phyloP scores from a whole-genome alignment of 2,797 vertebrate genomes.

The Naso thynnoides region DNA sequence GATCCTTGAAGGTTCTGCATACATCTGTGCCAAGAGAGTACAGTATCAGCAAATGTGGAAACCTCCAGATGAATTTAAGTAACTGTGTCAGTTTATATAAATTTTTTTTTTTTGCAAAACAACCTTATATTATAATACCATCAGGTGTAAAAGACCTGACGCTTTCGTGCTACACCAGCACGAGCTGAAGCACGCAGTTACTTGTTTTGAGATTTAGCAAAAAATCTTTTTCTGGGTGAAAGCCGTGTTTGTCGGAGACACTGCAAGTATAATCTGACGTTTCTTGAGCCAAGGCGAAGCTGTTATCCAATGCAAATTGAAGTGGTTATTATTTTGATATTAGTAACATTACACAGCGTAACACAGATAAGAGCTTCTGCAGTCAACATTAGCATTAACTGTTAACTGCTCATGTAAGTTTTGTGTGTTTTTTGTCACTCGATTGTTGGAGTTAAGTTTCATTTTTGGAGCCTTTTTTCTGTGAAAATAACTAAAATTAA shows the following conservation, averaged over 20 bases:
- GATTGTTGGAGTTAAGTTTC: too few species aligned
- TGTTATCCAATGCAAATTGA: too few species aligned
- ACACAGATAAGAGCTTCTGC: background rate
- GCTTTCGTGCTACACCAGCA: background rate
- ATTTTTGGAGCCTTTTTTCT: background rate
- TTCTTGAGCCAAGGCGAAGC: background rate
- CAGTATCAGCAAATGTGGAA: background rate
- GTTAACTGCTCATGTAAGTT: too few species aligned
- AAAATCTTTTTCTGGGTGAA: background rate
- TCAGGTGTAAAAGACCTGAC: background rate
- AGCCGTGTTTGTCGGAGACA: background rate
- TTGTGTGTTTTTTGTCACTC: too few species aligned
- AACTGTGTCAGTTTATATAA: background rate
- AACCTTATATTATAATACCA: background rate
- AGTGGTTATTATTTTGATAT: background rate
- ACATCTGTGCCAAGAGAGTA: background rate
- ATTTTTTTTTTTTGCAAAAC: too few species aligned
- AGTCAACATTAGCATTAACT: background rate
- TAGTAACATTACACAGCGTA: too few species aligned
- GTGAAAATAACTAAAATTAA: background rate
- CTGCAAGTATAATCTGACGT: background rate
- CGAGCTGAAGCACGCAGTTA: background rate
- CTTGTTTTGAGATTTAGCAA: background rate
- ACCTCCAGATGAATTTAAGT: background rate
- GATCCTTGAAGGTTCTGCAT: background rate